Evolutionary conservation across 2,797 vertebrate species (phyloP), one percentile per base, ranked within the genome.

Genomic region (Takifugu ocellatus): DNA sequence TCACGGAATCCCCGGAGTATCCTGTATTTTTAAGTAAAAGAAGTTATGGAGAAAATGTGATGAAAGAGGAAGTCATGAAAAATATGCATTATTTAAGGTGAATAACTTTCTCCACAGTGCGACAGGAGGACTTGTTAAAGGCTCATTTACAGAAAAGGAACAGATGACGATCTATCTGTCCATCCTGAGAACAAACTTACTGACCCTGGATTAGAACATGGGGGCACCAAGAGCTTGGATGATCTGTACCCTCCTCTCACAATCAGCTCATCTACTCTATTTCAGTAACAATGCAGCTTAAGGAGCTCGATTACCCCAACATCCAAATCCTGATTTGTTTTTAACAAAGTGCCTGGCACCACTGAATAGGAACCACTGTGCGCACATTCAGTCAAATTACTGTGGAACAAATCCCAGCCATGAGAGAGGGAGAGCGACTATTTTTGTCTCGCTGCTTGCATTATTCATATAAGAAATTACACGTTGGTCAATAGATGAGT

Each of bases 401-500:
- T 62, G 74, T 77, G 76, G 66, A 79, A 81, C 68, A 82, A 84
- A 85, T 77, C 74, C 60, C 33, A 62, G 69, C 63, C 64, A 70
- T 66, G 56, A 81, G 67, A 46, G 17, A 21, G 74, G 61, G 53
- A 72, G 46, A 51, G 69, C 70, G 72, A 80, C 82, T 88, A 88
- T 85, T 85, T 88, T 77, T 69, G 78, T 80, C 78, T 65, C 59
- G 0, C 59, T 14, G 43, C 66, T 68, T 86, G 79, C 84, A 88
- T 88, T 84, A 86, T 88, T 89, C 85, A 88, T 87, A 66, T 54
- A 24, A 74, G 81, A 78, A 78, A 87, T 83, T 80, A 83, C 72
- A 84, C 51, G 77, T 55, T 53, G 79, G 79, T 85, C 86, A 87
- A 77, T 83, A 72, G 79, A 79, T 82, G 74, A 78, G 79, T 39